phyloP scores from a whole-genome alignment of 1,140 invertebrate genomes.

The Phortica variegata region DNA sequence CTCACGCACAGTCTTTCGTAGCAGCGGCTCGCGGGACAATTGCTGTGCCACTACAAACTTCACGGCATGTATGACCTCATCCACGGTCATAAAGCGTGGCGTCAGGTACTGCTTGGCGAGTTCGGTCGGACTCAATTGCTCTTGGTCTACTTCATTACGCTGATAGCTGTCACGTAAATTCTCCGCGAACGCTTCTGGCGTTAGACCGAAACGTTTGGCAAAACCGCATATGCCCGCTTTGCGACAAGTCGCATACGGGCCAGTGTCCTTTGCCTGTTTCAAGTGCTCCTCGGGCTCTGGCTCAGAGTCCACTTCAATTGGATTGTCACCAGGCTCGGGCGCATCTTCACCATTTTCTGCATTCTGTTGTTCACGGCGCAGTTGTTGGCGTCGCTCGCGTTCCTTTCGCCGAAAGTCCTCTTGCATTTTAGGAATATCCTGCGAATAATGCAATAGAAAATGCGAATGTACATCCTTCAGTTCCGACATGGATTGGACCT shows the following conservation, averaged over 20 bases:
- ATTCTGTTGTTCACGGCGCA: background rate
- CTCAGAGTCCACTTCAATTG: conserved; percentile 65
- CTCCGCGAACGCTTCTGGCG: conserved; percentile 94
- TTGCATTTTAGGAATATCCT: conserved; percentile 84
- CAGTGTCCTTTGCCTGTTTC: conserved; percentile 84
- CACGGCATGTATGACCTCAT: conserved; percentile 84
- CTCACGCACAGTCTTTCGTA: conserved; percentile 82
- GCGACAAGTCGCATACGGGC: conserved; percentile 83
- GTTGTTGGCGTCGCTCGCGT: conserved; percentile 62
- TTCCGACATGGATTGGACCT: conserved; percentile 86
- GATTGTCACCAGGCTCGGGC: conserved; percentile 56
- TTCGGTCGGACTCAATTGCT: conserved; percentile 74
- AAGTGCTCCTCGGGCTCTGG: conserved; percentile 64
- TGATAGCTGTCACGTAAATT: conserved; percentile 96
- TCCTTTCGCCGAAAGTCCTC: conserved; percentile 67
- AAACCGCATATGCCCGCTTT: conserved; percentile 83
- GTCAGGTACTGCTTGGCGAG: conserved; percentile 75
- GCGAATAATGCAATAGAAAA: conserved; percentile 89
- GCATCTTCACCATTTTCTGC: conserved; percentile 12
- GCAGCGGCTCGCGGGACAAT: conserved; percentile 85
- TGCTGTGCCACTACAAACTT: conserved; percentile 95
- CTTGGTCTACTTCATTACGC: conserved; percentile 95
- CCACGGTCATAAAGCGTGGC: conserved; percentile 60
- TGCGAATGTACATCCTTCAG: conserved; percentile 90
- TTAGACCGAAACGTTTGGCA: conserved; percentile 91